Evolutionary conservation across 1,140 invertebrate species (phyloP).

Genomic region (Lasaia peninsularis): DNA sequence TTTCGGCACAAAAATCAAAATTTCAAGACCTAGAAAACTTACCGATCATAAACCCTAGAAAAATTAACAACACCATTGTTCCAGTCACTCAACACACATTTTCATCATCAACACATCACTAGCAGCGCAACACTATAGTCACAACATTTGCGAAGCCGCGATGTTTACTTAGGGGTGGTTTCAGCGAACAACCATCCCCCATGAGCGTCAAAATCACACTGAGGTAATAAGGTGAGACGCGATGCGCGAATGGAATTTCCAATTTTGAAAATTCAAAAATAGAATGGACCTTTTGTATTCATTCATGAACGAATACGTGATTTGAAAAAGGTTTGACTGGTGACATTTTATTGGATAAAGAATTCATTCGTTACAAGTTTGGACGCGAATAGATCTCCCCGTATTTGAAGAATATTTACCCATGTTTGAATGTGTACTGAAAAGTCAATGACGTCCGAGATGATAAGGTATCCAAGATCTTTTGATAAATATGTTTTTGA

Average conservation of each 20-base stretch:
- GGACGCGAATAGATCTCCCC: neutral
- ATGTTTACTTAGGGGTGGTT: neutral
- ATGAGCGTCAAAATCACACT: neutral
- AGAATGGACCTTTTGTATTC: slow-evolving; percentile 4
- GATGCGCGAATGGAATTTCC: neutral
- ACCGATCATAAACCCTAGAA: neutral
- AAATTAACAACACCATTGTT: slow-evolving; percentile 2
- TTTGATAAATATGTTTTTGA: too few species aligned
- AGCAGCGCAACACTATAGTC: neutral
- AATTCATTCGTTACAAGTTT: neutral
- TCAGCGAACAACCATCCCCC: neutral
- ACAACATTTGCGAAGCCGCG: neutral
- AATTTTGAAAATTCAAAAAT: slow-evolving; percentile 13
- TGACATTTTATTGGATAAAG: slow-evolving; percentile 1
- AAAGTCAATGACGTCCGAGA: too few species aligned
- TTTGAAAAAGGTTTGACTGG: slow-evolving; percentile 7
- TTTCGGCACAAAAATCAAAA: too few species aligned
- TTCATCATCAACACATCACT: neutral
- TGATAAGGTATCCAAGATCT: too few species aligned
- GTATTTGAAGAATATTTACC: neutral
- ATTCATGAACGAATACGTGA: slow-evolving; percentile 11
- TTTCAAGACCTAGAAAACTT: neutral
- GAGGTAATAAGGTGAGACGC: slow-evolving; percentile 3
- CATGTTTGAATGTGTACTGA: too few species aligned
- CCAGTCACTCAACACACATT: slow-evolving; percentile 2